Conservation (phyloP, 2,888 invertebrate species). For the Torymus auratus region DNA sequence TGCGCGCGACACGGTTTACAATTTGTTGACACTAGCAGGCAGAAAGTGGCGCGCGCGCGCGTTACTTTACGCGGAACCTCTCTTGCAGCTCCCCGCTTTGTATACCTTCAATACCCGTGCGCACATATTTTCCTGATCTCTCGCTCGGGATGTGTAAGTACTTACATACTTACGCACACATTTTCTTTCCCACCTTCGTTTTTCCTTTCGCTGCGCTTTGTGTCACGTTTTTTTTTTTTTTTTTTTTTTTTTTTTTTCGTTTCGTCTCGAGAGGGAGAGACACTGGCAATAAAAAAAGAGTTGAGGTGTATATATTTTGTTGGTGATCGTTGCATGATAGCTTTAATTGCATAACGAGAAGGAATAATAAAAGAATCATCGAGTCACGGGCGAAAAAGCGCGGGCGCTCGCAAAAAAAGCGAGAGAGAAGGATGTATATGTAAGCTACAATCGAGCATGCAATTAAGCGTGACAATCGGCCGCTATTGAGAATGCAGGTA, state of each 20-base stretch:
- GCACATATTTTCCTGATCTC: neutral
- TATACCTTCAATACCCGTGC: neutral
- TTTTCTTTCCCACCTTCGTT: too few species aligned
- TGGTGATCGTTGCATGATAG: too few species aligned
- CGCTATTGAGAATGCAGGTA: conserved; percentile 31
- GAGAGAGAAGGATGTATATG: neutral
- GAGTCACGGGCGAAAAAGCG: conserved; percentile 11
- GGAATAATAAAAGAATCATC: conserved; percentile 24
- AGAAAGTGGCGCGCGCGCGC: conserved; percentile 51
- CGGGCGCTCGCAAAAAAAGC: too few species aligned
- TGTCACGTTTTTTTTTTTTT: too few species aligned
- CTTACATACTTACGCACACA: too few species aligned
- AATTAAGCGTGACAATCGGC: conserved; percentile 50
- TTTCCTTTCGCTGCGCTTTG: too few species aligned
- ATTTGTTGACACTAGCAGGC: conserved; percentile 56
- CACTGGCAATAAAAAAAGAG: too few species aligned
- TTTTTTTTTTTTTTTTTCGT: too few species aligned
- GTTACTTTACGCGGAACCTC: conserved; percentile 45
- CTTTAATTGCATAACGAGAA: too few species aligned
- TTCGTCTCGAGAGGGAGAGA: too few species aligned
- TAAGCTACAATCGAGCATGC: conserved; percentile 46
- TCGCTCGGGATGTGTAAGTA: too few species aligned
- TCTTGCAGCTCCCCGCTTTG: neutral
- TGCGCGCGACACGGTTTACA: conserved; percentile 57
- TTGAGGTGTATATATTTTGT: too few species aligned